Evolutionary conservation across 2,797 vertebrate genomes (phyloP).

Genomic region (Tapera naevia): DNA sequence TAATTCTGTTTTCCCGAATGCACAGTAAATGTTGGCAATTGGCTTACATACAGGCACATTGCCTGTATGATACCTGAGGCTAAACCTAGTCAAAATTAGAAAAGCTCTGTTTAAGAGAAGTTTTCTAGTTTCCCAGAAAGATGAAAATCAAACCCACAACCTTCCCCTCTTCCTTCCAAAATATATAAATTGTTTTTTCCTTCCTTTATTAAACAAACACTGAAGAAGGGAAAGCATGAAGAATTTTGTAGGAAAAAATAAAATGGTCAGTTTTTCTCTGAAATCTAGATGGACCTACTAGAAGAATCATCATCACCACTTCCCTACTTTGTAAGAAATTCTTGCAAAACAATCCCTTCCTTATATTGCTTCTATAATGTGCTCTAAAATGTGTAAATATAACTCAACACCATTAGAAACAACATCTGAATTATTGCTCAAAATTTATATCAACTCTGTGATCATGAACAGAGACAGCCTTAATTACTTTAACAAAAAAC

Average conservation of each 20-base stretch:
- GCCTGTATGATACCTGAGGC: neutral
- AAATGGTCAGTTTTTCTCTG: neutral
- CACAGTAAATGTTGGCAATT: neutral
- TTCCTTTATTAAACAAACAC: neutral
- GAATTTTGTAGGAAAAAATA: neutral
- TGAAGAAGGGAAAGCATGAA: neutral
- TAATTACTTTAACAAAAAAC: conserved; percentile 65
- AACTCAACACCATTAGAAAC: conserved; percentile 31
- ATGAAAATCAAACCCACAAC: neutral
- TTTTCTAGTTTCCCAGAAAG: neutral
- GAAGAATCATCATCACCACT: neutral
- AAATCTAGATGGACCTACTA: neutral
- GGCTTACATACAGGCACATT: neutral
- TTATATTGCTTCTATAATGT: neutral
- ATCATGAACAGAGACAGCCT: conserved; percentile 49
- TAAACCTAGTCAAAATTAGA: neutral
- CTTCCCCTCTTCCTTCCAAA: accelerated
- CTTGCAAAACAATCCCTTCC: neutral
- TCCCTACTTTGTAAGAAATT: neutral
- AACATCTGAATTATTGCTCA: conserved; percentile 53
- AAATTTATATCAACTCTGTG: conserved; percentile 44
- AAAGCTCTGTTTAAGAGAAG: neutral
- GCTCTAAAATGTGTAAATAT: conserved; percentile 27
- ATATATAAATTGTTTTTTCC: neutral
- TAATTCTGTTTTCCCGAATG: neutral